phyloP scores from a whole-genome alignment of 1,140 invertebrate genomes.

The Acromyrmex echinatior region DNA sequence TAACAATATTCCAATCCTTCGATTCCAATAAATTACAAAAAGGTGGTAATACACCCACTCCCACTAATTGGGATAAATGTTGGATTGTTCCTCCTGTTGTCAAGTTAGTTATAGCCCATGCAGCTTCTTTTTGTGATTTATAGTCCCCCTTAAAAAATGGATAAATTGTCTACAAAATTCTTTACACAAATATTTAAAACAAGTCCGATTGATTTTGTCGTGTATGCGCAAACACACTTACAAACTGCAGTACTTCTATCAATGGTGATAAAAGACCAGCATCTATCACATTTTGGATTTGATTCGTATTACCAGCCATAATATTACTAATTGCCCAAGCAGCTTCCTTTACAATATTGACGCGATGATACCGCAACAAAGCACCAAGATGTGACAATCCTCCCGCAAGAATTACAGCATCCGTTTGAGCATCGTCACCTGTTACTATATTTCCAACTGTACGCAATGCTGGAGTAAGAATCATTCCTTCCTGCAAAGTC shows the following conservation, averaged over 20 bases:
- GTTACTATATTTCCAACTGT: conserved; percentile 96
- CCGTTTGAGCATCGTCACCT: conserved; percentile 95
- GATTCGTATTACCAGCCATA: conserved; percentile 91
- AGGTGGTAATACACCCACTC: conserved; percentile 86
- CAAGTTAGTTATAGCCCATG: conserved; percentile 94
- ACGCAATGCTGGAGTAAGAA: conserved; percentile 96
- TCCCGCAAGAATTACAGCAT: conserved; percentile 94
- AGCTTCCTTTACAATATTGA: conserved; percentile 93
- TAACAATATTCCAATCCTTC: conserved; percentile 88
- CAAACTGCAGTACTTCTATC: conserved; percentile 90
- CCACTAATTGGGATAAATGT: conserved; percentile 90
- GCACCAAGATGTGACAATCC: conserved; percentile 91
- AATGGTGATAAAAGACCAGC: conserved; percentile 90
- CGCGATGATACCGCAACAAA: conserved; percentile 91
- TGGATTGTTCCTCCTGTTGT: conserved; percentile 91
- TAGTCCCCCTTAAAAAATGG: conserved; percentile 89
- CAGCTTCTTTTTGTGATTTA: conserved; percentile 93
- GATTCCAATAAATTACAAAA: conserved; percentile 87
- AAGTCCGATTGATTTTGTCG: conserved; percentile 88
- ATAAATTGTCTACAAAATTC: background rate
- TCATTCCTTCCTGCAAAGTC: conserved; percentile 90
- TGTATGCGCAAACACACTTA: conserved; percentile 87
- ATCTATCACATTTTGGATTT: conserved; percentile 93
- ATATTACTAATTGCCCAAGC: conserved; percentile 95
- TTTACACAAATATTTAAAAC: background rate